Evolutionary conservation across 1,140 invertebrate genomes (phyloP), one percentile per base, ranked within the genome.

Genomic region (Acromyrmex echinatior): DNA sequence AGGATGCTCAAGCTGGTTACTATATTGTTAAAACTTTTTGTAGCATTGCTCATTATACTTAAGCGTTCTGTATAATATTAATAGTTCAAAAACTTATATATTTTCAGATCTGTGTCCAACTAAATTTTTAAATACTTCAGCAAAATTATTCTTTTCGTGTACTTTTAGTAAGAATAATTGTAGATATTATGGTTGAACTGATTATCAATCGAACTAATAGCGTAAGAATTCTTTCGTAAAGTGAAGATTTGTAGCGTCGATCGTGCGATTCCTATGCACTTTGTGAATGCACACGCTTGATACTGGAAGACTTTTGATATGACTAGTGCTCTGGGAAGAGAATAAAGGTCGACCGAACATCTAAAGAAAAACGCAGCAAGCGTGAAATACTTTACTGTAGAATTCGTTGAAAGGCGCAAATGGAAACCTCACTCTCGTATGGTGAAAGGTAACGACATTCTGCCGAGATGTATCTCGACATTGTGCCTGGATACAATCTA

Each of bases 361-460:
- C 49, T 53, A 65, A 82, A 70, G 90, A 80, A 68, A 88, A 76
- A 71, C 71, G 63, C 62, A 80, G 84, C 63, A 39, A 86, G 79
- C 68, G 74, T 71, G 62, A 90, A 91, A 90, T 90, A 84, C 76
- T 81, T 28, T 71, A 51, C 21, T 66, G 56, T 66, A 79, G 87
- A 90, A 92, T 90, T 90, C 86, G 88, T 86, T 90, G 91, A 90
- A 92, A 91, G 86, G 91, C 86, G 82, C 90, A 92, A 92, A 92
- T 92, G 90, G 90, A 92, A 91, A 89, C 86, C 91, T 91, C 86
- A 91, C 80, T 87, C 71, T 87, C 86, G 85, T 88, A 89, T 76
- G 81, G 88, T 88, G 87, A 90, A 90, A 92, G 71, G 91, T 91
- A 92, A 90, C 90, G 91, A 91, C 91, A 92, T 91, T 91, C 84